Base-by-base conservation (phyloP, 1,140 invertebrate genomes). In the Hycleus phaleratus region DNA sequence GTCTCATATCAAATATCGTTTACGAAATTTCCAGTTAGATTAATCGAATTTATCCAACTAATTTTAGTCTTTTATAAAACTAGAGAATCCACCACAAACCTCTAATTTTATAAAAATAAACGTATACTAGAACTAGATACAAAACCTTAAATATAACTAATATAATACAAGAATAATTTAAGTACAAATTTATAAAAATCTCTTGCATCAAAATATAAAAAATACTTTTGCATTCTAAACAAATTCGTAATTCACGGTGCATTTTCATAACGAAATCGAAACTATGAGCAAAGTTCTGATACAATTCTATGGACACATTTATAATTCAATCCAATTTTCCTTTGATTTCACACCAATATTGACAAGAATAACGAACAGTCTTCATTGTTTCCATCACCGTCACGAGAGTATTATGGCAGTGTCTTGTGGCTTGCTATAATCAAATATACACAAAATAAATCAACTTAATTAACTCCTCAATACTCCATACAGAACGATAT, bases 401-500 rank as follows among this genome's bases (percentile, higher is more conserved):
- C 32, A 18, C 45, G 48, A 52, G 61, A 63, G 65, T 66, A 66
- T 64, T 64, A 62, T 70, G 68, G 68, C 68, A 69, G 68, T 69
- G 68, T 58, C 59, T 60, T 32, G 68, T 69, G 68, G 68, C 68
- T 69, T 48, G 58, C 62, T 42, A 56, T 42, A 53, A 60, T 45
- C 43, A 64, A 68, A 32, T 66, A 65, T 69, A 69, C 61, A 67
- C 39, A 49, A 61, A 60, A 32, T 32, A 32, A 46, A 38, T 46
- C 50, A 62, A 49, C 12, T 54, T 49, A 60, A 48, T 49, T 26
- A 56, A 26, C 59, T 59, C 42, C 49, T 53, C 38, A 46, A 55
- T 5, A 32, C 7, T 32, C 32, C 32, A 32, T 32, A 32, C 32
- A 3, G 7, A 32, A 32, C 65, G 63, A 65, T 68, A 68, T 65